Base-by-base conservation (phyloP, 2,888 invertebrate genomes). In the Priocnemis perturbator region DNA sequence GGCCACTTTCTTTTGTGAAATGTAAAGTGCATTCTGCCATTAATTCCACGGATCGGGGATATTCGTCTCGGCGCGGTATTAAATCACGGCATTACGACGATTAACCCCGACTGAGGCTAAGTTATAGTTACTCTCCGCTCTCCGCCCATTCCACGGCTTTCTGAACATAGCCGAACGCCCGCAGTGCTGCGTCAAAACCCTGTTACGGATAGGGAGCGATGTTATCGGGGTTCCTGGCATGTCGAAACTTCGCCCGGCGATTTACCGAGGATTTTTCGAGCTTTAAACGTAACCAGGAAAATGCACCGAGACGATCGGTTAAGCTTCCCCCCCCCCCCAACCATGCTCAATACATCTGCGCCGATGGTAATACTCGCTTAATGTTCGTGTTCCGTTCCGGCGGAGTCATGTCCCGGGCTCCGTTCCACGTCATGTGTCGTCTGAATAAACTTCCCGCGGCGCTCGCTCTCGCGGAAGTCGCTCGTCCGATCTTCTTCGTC, bases 41-140 rank as follows among this genome's bases (percentile, higher is more conserved):
- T 85, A 85, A 85, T 86, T 77, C 73, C 68, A 60, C 62, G 68
- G 69, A 71, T 71, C 68, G 64, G 67, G 76, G 77, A 78, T 83
- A 80, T 79, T 83, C 81, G 76, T 81, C 76, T 81, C 74, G 74
- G 61, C 73, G 64, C 56, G 79, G 78, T 81, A 80, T 85, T 86
- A 86, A 85, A 87, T 87, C 85, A 83, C 68, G 76, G 85, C 76
- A 86, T 87, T 86, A 86, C 81, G 80, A 83, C 86, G 85, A 86
- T 86, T 87, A 87, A 85, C 83, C 81, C 78, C 67, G 79, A 75
- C 81, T 82, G 80, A 84, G 84, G 79, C 85, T 85, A 84, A 86
- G 81, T 87, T 87, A 85, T 85, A 78, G 83, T 83, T 76, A 64
- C 65, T 66, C 76, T 66, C 17, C 62, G 69, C 69, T 66, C 76